Percentiles rank a stretch among this genome's conserved stretches.
These are phyloP conservation scores for Lagocephalus sceleratus DNA, from an alignment of 2,797 vertebrate species.

Conservation along the genomic window DNA sequence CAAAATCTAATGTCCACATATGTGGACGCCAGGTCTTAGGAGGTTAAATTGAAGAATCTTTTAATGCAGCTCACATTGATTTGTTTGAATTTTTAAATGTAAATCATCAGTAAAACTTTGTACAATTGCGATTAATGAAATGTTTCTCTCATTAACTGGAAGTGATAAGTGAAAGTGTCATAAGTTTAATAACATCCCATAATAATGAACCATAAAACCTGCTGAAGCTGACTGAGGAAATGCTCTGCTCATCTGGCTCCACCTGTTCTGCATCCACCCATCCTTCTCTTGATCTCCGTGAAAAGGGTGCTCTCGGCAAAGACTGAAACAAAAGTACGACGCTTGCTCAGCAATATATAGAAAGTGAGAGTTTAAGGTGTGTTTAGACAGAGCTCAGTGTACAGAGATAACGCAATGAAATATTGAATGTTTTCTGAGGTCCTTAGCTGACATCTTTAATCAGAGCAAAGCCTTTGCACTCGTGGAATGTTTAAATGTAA, in stretches of 20 bases:
- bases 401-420: conserved; percentile 12
- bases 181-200: too few relatives aligned
- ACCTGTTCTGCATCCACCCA: conserved; percentile 63
- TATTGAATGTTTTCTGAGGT: conserved; percentile 35
- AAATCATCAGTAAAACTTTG: too few relatives aligned
- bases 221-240: conserved; percentile 33
- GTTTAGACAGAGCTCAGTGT: conserved; percentile 2
- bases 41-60: too few relatives aligned
- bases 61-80: too few relatives aligned
- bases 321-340: conserved; percentile 34
- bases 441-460: conserved; percentile 24
- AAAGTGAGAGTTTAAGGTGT: conserved; percentile 5
- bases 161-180: too few relatives aligned
- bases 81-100: too few relatives aligned
- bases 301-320: conserved; percentile 37
- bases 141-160: too few relatives aligned
- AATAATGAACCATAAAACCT: conserved; percentile 35
- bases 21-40: too few relatives aligned
- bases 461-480: conserved; percentile 17
- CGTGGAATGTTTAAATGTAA: conserved; percentile 42
- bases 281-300: conserved; percentile 66
- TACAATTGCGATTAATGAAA: too few relatives aligned
- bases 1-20: too few relatives aligned
- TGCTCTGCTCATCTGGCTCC: conserved; percentile 13
- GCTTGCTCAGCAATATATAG: conserved; percentile 1